Conservation (phyloP, 1,140 invertebrate species). For the Drosophila seguyi region DNA sequence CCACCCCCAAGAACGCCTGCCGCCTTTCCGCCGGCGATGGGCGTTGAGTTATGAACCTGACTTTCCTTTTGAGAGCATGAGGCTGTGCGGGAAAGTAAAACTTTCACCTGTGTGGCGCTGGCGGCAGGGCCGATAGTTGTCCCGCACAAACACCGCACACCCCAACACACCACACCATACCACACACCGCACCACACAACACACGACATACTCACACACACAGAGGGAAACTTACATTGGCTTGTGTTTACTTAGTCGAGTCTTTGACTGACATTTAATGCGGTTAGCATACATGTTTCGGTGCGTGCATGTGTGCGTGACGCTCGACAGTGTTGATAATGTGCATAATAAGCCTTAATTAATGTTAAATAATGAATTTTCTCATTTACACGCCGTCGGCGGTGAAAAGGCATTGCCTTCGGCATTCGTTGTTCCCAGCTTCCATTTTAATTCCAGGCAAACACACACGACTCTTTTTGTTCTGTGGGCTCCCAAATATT, state of each 20-base stretch:
- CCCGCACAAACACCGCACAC: conserved; percentile 18
- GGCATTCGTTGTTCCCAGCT: conserved; percentile 17
- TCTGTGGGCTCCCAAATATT: conserved; percentile 61
- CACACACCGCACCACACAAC: conserved; percentile 6
- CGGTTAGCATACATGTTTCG: conserved; percentile 53
- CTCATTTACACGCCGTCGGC: conserved; percentile 76
- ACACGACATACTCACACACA: conserved; percentile 15
- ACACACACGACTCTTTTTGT: conserved; percentile 40
- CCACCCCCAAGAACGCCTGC: conserved; percentile 3
- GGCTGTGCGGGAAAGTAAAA: conserved; percentile 33
- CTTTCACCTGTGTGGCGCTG: conserved; percentile 36
- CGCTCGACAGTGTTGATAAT: conserved; percentile 74
- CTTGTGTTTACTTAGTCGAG: conserved; percentile 49
- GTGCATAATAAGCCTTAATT: conserved; percentile 84
- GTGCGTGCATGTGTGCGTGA: conserved; percentile 8
- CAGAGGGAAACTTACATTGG: conserved; percentile 10
- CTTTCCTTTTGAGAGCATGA: conserved; percentile 27
- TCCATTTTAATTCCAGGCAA: conserved; percentile 41
- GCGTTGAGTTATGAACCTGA: conserved; percentile 68
- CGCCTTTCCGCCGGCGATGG: conserved; percentile 15
- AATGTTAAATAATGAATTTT: conserved; percentile 84
- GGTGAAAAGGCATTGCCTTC: conserved; percentile 61
- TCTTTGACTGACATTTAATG: conserved; percentile 76
- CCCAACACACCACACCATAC: conserved; percentile 1
- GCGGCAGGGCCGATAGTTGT: conserved; percentile 55